phyloP scores from a whole-genome alignment of 2,888 invertebrate species.

The Caenorhabditis becei region DNA sequence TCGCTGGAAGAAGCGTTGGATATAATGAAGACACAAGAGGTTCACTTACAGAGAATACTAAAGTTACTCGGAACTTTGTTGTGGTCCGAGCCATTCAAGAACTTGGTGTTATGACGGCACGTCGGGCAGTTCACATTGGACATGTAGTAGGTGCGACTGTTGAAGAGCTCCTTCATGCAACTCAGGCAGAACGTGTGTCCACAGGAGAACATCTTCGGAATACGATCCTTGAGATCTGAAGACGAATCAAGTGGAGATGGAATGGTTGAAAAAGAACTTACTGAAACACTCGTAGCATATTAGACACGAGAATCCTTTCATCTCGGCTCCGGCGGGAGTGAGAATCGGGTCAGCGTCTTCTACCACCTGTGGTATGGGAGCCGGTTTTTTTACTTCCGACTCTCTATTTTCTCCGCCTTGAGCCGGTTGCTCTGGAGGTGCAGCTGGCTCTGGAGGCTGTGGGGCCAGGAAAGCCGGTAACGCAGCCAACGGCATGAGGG shows the following conservation, averaged over 20 bases:
- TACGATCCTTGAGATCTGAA: conserved; percentile 33
- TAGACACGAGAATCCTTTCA: conserved; percentile 42
- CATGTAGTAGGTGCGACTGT: conserved; percentile 4
- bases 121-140: conserved; percentile 33
- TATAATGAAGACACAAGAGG: background rate
- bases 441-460: background rate
- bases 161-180: conserved; percentile 20
- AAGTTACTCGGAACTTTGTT: conserved; percentile 38
- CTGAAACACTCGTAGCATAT: conserved; percentile 45
- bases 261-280: conserved; percentile 11
- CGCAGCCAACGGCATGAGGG: too few species aligned
- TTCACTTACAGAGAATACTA: conserved; percentile 24
- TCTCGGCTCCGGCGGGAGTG: conserved; percentile 26
- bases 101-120: conserved; percentile 28
- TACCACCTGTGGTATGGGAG: background rate
- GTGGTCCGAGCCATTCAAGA: background rate
- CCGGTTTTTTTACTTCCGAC: background rate
- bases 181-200: conserved; percentile 42
- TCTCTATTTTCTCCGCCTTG: background rate
- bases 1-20: conserved; percentile 13
- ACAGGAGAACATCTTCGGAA: conserved; percentile 44
- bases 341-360: conserved; percentile 19
- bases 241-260: background rate
- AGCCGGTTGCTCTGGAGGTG: background rate
- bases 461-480: too few species aligned